Evolutionary conservation across 2,797 vertebrate species (phyloP), one percentile per base, ranked within the genome.

Genomic region (Pangasius mekongensis): DNA sequence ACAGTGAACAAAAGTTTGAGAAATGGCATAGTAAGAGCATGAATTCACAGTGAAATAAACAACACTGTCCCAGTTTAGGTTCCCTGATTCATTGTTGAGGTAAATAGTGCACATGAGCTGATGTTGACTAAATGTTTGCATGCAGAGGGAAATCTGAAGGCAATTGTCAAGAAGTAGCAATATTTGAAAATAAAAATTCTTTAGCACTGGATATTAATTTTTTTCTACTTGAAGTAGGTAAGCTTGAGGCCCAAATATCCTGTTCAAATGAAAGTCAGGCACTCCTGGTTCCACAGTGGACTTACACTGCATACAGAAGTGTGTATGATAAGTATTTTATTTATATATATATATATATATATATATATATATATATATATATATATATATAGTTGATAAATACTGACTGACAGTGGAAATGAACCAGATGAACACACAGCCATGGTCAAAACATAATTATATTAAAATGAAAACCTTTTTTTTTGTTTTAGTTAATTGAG

Each of bases 251-350:
- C 62, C 27, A 67, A 83, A 83, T 62, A 67, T 33, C 64, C 47
- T 67, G 27, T 27, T 83, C 60, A 83, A 22, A 49, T 66, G 14
- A 64, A 66, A 47, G 64, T 56, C 83, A 84, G 18, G 47, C 83
- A 27, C 33, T 27, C 33, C 2, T n/a, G n/a, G 58, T 43, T 62
- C 9, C 80, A 60, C 56, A 82, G 33, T 9, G 76, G 10, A 33
- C 18, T 43, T 43, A 62, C 36, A n/a, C 11, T 82, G 36, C 80
- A 62, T 82, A 2, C 56, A 43, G 58, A 43, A 24, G 22, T 78
- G n/a, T 54, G 47, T 47, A 74, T 49, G 11, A 74, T 49, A 14
- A 47, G 3, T 22, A 71, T 73, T 73, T 30, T 52, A 52, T 52
- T 30, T 43, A 43, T 43, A 43, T 43, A 0, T 43, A 43, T 43